A percentile compares a stretch with the other conserved stretches of the same genome.
Conservation (phyloP, 2,797 vertebrate species). For the Todus mexicanus region DNA sequence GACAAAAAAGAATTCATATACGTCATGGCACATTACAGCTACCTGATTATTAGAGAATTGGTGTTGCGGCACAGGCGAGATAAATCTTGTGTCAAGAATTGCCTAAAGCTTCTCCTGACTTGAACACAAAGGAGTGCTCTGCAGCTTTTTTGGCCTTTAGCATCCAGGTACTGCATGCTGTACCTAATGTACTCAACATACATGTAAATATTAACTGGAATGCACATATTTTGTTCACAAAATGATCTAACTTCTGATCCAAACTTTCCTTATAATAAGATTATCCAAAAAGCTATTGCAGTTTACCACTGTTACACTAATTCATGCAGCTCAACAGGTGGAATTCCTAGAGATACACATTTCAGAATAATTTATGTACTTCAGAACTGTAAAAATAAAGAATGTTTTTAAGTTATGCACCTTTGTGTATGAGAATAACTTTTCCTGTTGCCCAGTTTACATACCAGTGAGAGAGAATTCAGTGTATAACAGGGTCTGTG, state of each 20-base stretch:
- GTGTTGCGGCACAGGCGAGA: not conserved
- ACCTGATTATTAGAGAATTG: not conserved
- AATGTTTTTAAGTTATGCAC: not conserved
- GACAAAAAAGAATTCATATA: not conserved
- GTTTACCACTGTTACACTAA: not conserved
- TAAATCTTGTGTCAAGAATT: not conserved
- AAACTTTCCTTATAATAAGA: not conserved
- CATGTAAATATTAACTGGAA: not conserved
- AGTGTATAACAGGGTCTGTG: not conserved
- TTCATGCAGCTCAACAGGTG: not conserved
- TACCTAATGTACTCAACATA: not conserved
- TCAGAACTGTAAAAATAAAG: not conserved
- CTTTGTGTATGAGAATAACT: not conserved
- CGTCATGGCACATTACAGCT: rapidly evolving
- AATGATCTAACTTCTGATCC: not conserved
- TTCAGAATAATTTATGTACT: not conserved
- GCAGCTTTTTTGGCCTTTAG: not conserved
- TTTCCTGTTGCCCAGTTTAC: not conserved
- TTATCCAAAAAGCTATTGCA: not conserved
- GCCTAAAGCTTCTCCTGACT: not conserved
- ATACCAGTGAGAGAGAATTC: not conserved
- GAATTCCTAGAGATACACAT: not conserved
- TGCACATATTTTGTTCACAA: not conserved
- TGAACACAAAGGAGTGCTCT: not conserved
- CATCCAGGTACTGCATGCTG: not conserved